Percentiles rank a stretch among this genome's conserved stretches.
These are phyloP conservation scores for Tapirus terrestris DNA, from an alignment of 2,113 vertebrate genomes.

Conservation along the genomic window DNA sequence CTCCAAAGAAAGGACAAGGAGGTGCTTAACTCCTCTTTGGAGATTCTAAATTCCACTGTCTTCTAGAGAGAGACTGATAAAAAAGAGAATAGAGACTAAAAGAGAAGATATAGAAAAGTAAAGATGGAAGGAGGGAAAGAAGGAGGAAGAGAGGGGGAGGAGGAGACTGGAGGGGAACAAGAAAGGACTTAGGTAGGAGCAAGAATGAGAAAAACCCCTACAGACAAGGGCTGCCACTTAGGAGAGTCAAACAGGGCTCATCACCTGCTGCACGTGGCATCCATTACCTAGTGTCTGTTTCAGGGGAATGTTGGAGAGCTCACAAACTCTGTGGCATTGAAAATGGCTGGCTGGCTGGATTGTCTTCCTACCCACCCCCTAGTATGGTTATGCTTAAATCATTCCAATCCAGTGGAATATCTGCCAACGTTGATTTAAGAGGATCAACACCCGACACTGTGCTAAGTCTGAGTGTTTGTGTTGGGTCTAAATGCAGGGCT, in stretches of 20 bases:
- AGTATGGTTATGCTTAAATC: background rate
- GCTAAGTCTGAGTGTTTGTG: background rate
- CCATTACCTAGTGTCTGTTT: background rate
- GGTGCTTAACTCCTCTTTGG: background rate
- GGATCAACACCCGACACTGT: background rate
- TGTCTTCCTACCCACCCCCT: background rate
- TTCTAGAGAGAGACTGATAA: background rate
- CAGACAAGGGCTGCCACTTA: background rate
- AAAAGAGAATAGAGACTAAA: background rate
- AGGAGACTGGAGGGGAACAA: background rate
- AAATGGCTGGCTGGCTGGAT: background rate
- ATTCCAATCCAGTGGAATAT: background rate
- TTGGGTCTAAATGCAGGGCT: background rate
- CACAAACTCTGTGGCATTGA: background rate
- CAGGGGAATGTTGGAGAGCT: background rate
- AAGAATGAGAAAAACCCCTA: background rate
- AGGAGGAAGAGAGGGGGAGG: too few species aligned
- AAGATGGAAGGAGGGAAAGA: background rate
- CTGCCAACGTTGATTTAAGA: background rate
- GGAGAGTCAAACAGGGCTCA: background rate
- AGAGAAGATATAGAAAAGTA: background rate
- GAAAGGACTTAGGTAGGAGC: background rate
- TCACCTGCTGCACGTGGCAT: background rate
- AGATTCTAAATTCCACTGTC: background rate
- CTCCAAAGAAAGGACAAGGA: conserved; percentile 30